Base-by-base conservation (phyloP, 2,797 vertebrate genomes). In the Bradypodion ventrale region DNA sequence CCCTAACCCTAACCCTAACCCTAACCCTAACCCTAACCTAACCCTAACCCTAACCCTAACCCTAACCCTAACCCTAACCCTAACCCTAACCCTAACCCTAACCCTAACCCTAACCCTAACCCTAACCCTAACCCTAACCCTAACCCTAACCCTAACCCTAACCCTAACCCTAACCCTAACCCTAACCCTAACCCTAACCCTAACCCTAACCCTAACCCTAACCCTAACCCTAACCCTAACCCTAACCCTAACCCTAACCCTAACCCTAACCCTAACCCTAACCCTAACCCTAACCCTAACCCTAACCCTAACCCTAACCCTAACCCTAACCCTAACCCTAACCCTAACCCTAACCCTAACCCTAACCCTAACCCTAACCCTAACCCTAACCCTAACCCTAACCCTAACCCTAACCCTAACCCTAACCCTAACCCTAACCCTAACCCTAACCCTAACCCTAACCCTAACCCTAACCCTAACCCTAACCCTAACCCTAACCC, bases 261-360 rank as follows among this genome's bases (percentile, higher is more conserved):
- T 74, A n/a, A 29, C 72, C 44, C 70, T 42, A 46, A 27, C 72
- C 72, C 72, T 46, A 23, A 74, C 42, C 42, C 73, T 29, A 32
- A 75, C 44, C 13, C 73, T 49, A 32, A 75, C 29, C 44, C 42
- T 46, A n/a, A 74, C 40, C 42, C 46, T 52, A 32, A 75, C 27
- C 44, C 32, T 49, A n/a, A 74, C 49, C 86, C 82, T 81, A 82
- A 85, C 78, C 87, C 87, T 88, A 56, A 32, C 5, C 46, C 73
- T 46, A 46, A 46, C 46, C 46, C 46, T 46, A n/a, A n/a, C n/a
- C n/a, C 73, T 65, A 7, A 65, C 62, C 62, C 72, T 46, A 21
- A 52, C 73, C 44, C 73, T 49, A 46, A 46, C 46, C 46, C 46
- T 46, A 46, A 56, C n/a, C 44, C 73, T 27, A 1, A 32, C 49